phyloP scores from a whole-genome alignment of 2,888 invertebrate genomes.

The Ecdyonurus torrentis region DNA sequence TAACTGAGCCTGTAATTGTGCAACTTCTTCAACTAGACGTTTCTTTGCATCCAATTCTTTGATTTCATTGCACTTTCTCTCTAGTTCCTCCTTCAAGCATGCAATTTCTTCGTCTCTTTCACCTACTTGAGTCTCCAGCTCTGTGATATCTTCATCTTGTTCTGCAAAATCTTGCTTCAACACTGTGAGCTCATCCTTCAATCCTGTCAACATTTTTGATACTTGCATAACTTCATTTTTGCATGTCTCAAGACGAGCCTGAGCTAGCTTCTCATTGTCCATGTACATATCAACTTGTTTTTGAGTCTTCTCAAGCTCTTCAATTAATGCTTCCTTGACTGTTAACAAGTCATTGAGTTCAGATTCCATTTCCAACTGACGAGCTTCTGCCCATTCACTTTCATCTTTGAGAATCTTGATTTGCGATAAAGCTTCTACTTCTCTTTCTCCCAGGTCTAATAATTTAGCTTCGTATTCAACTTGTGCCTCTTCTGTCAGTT shows the following conservation, averaged over 20 bases:
- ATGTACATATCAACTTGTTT: background rate
- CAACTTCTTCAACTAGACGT: too few species aligned
- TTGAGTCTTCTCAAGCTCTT: background rate
- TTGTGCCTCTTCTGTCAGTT: background rate
- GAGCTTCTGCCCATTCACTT: background rate
- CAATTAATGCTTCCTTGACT: background rate
- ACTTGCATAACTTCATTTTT: background rate
- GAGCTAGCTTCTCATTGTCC: background rate
- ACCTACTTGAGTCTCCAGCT: background rate
- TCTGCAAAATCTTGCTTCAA: background rate
- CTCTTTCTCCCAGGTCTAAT: background rate
- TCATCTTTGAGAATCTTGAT: background rate
- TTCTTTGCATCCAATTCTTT: background rate
- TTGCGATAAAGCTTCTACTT: background rate
- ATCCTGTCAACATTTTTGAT: background rate
- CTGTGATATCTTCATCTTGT: constrained; percentile 1
- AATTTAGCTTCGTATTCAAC: background rate
- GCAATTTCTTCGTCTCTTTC: background rate
- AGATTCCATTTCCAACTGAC: background rate
- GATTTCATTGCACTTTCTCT: background rate
- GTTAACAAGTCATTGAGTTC: background rate
- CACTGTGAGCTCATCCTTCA: background rate
- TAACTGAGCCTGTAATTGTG: background rate
- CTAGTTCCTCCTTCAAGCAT: background rate
- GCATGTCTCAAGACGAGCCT: background rate